Conservation (phyloP, 2,113 vertebrate species). For the Xiphophorus couchianus region DNA sequence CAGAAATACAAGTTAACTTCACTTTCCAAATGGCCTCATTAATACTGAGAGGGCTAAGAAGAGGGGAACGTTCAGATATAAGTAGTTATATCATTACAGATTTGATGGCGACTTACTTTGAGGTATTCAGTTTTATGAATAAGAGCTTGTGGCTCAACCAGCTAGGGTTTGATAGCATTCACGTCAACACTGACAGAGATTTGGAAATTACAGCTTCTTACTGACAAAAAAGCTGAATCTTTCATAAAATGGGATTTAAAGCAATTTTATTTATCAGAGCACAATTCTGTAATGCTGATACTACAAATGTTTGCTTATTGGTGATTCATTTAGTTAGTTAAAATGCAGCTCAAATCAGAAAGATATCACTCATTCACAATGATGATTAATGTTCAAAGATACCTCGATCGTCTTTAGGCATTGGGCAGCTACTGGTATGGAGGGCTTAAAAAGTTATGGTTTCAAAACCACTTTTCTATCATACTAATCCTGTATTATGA, state of each 20-base stretch:
- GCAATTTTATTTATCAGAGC: not conserved
- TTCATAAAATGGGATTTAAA: not conserved
- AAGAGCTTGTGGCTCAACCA: not conserved
- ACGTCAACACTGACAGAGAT: not conserved
- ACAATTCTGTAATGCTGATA: not conserved
- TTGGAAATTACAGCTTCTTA: not conserved
- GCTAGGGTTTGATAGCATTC: not conserved
- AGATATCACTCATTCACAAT: not conserved
- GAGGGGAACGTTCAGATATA: not conserved
- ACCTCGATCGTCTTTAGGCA: not conserved
- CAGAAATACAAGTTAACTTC: constrained; percentile 23
- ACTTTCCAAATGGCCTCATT: constrained; percentile 16
- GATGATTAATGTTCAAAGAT: not conserved
- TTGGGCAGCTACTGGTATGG: not conserved
- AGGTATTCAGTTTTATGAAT: not conserved
- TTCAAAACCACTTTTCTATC: too few relatives aligned
- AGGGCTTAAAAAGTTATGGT: not conserved
- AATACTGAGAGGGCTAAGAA: not conserved
- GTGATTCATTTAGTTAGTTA: not conserved
- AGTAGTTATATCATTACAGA: not conserved
- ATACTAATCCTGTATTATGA: not conserved
- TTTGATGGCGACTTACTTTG: not conserved
- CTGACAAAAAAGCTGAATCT: not conserved
- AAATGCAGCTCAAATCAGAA: not conserved
- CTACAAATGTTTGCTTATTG: not conserved